Percentiles rank a stretch among this genome's conserved stretches.
phyloP scores from a whole-genome alignment of 2,113 vertebrate species.

The Otolemur garnettii region DNA sequence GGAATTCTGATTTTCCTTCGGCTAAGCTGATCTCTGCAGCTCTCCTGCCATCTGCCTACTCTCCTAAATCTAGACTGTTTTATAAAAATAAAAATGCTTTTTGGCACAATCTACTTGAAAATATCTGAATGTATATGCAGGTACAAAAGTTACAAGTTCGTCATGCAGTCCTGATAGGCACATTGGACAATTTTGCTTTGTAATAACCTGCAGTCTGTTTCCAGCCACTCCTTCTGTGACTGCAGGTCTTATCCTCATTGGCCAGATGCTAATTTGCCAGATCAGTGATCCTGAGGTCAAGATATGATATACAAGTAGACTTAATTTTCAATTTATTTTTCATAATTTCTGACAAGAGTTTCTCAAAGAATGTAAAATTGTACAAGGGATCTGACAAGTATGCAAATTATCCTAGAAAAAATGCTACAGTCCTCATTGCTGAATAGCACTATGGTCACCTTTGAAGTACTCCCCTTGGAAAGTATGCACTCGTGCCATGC shows the following conservation, averaged over 20 bases:
- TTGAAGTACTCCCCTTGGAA: too few relatives aligned
- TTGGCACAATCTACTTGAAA: neutral
- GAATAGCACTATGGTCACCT: too few relatives aligned
- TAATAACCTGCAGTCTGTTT: slow-evolving; percentile 47
- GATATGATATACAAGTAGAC: neutral
- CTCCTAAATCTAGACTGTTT: neutral
- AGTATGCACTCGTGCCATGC: too few relatives aligned
- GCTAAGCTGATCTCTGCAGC: neutral
- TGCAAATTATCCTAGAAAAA: too few relatives aligned
- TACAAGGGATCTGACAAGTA: neutral
- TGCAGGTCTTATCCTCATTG: slow-evolving; percentile 18
- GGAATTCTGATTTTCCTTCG: slow-evolving; percentile 1
- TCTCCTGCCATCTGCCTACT: neutral
- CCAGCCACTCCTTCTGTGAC: neutral
- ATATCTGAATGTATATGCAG: neutral
- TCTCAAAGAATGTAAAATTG: slow-evolving; percentile 44
- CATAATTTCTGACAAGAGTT: slow-evolving; percentile 52
- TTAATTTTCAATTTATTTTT: slow-evolving; percentile 38
- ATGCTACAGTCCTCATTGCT: too few relatives aligned
- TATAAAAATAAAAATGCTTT: slow-evolving; percentile 14
- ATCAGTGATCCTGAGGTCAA: slow-evolving; percentile 43
- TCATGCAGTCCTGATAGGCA: neutral
- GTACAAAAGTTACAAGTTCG: slow-evolving; percentile 1
- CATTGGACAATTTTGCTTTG: neutral
- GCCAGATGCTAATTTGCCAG: slow-evolving; percentile 66